Evolutionary conservation across 1,140 invertebrate genomes (phyloP).

Genomic region (Magallana gigas): DNA sequence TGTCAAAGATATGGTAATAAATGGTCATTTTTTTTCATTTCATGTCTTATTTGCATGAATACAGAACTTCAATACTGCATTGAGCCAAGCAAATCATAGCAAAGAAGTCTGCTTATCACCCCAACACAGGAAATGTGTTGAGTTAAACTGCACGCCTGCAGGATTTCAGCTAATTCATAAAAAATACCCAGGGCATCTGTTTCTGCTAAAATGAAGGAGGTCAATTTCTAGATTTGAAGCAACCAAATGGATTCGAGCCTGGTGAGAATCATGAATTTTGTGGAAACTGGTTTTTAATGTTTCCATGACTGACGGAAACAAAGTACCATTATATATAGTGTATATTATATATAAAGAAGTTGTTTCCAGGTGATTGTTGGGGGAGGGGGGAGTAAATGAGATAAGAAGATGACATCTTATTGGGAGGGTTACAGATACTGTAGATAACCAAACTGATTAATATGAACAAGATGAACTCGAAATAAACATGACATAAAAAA

Average conservation of each 20-base stretch:
- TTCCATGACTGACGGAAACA: background rate
- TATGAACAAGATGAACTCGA: conserved; percentile 5
- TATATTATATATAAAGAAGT: background rate
- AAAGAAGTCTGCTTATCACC: background rate
- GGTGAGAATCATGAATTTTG: background rate
- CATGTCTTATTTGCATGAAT: too few relatives aligned
- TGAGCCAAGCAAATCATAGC: background rate
- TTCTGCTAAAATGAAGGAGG: conserved; percentile 26
- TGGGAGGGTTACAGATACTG: background rate
- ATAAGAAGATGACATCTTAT: conserved; percentile 18
- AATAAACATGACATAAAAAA: conserved; percentile 39
- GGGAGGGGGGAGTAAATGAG: background rate
- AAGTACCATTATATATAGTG: background rate
- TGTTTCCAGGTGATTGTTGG: background rate
- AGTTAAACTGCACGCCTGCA: conserved; percentile 32
- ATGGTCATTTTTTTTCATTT: too few relatives aligned
- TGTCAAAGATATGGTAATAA: too few relatives aligned
- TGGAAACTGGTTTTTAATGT: background rate
- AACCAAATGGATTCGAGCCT: background rate
- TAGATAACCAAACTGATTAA: conserved; percentile 11
- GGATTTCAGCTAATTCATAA: conserved; percentile 32
- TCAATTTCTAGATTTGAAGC: conserved; percentile 33
- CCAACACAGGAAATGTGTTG: conserved; percentile 22
- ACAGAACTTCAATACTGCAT: background rate
- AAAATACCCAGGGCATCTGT: conserved; percentile 32